Evolutionary conservation across 2,888 invertebrate species (phyloP), one percentile per base, ranked within the genome.

Genomic region (Amblyjoppa proteus): DNA sequence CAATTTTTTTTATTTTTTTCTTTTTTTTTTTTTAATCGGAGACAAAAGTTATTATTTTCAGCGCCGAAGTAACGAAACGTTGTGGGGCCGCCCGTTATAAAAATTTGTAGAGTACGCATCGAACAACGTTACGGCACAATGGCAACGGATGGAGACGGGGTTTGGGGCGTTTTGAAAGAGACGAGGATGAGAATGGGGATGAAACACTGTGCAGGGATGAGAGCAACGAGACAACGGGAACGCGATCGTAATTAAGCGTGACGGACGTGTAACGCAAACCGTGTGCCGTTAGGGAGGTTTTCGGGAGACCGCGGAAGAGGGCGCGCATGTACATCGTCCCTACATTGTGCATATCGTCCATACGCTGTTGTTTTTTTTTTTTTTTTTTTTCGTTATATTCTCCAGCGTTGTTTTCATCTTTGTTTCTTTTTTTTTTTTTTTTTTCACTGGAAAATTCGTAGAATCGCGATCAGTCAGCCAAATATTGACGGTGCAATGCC

Each of bases 401-500:
- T 25, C 53, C 9, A 31, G 20, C 20, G 45, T 61, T 75, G 3
- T n/a, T 31, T 28, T 34, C 41, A 41, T 75, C 68, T 68, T 87
- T 79, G 38, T 66, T 75, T 77, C 41, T 61, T 79, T 77, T 64
- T 75, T 77, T 49, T 64, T 75, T 77, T 49, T 75, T 77, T 49
- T 61, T 79, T 77, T 64, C 28, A 61, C 45, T 58, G 51, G 71
- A 66, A 86, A 81, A 81, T 83, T 82, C 81, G 76, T 71, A 31
- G 58, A 83, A 84, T 76, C 70, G 73, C 71, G 66, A 61, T 38
- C 51, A 41, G 31, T 77, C 83, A 73, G 75, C 74, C 87, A 88
- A 88, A 89, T 88, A 89, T 89, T 88, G 88, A 89, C 49, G 78
- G 78, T 83, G 81, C 88, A 83, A 83, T 81, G 68, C 75, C 68